Base-by-base conservation (phyloP, 2,113 vertebrate genomes). In the Amphiprion percula region DNA sequence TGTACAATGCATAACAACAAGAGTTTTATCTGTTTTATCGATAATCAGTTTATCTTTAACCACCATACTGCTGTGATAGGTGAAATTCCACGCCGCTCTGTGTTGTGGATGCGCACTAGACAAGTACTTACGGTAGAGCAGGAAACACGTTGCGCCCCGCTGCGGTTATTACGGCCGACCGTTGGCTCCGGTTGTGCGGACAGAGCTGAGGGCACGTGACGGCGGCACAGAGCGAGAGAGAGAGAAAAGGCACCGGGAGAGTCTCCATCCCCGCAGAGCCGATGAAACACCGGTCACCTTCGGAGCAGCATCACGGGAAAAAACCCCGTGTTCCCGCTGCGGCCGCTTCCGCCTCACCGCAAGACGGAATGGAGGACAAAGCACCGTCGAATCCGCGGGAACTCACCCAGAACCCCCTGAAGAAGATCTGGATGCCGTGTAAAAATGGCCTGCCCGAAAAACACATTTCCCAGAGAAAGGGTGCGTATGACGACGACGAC, bases 381-480 rank as follows among this genome's bases (percentile, higher is more conserved):
- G 14, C 80, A 0, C 69, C 82, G 59, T 49, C 81, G 0, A 89
- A 64, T 7, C 95, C 95, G 16, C 92, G 96, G 47, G 97, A 98
- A 72, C 90, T 98, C 68, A 97, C 97, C 10, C 97, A 97, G 68
- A 98, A 98, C 82, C 97, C 97, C 0, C 88, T 97, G 28, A 97
- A 97, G 92, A 98, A 98, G 88, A 97, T 97, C 75, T 98, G 97
- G 97, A 95, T 97, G 92, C 97, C 97, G 4, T 97, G 91, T 74
- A 97, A 95, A 93, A 97, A 97, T 74, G 97, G 97, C 80, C 95
- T 94, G 68, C 96, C 96, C 0, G 97, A 96, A 23, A 94, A 93
- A 69, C 95, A 96, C 89, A 96, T 95, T 85, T 95, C 94, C 75
- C 96, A 96, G 65, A 95, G 96, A 77, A 96, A 94, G 86, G 96